These are phyloP conservation scores for Belonocnema kinseyi DNA, from an alignment of 1,140 invertebrate species.

Conservation along the genomic window DNA sequence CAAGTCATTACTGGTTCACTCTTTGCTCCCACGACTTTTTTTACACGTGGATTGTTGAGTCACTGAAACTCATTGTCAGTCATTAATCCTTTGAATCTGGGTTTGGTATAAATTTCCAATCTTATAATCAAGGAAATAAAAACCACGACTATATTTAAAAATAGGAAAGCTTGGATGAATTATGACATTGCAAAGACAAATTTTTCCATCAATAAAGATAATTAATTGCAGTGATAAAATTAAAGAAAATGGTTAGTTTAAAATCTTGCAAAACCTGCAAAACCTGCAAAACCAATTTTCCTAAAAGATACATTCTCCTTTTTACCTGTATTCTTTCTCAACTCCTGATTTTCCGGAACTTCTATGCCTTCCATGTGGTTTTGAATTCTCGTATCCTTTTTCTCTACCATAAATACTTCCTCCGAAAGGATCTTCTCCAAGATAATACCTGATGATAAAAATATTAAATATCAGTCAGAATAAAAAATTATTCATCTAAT, in stretches of 20 bases:
- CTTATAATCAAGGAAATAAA: too few relatives aligned
- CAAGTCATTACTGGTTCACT: not conserved
- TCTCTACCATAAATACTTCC: slow-evolving; percentile 87
- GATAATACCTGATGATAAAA: slow-evolving; percentile 83
- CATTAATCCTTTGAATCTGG: too few relatives aligned
- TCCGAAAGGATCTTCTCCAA: slow-evolving; percentile 88
- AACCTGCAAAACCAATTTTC: not conserved
- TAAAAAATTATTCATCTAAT: too few relatives aligned
- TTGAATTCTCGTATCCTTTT: slow-evolving; percentile 83
- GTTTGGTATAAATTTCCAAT: too few relatives aligned
- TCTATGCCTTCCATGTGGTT: slow-evolving; percentile 69
- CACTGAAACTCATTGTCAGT: too few relatives aligned
- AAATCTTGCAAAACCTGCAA: not conserved
- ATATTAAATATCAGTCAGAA: too few relatives aligned
- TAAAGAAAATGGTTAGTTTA: slow-evolving; percentile 11
- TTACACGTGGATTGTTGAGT: not conserved
- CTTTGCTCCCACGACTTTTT: slow-evolving; percentile 12
- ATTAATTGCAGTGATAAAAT: not conserved
- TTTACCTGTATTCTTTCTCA: slow-evolving; percentile 68
- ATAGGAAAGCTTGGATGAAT: too few relatives aligned
- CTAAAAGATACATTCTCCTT: not conserved
- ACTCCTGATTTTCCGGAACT: slow-evolving; percentile 51
- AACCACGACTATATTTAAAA: too few relatives aligned
- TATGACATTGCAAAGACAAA: not conserved
- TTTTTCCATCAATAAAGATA: not conserved